Base-by-base conservation (phyloP, 1,140 invertebrate species). In the Apis dorsata region DNA sequence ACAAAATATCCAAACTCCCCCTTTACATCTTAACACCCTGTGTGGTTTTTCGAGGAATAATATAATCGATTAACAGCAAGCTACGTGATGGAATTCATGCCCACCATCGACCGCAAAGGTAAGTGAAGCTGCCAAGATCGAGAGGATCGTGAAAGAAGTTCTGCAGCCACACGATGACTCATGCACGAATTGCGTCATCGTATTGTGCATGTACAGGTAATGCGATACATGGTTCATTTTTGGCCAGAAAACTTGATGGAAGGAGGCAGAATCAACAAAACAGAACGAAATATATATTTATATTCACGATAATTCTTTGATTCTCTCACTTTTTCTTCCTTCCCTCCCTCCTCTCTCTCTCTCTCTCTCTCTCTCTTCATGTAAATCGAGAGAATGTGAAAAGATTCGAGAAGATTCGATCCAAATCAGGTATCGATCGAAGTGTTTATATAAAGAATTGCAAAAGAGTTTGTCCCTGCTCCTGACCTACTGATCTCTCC, bases 31-130 rank as follows among this genome's bases (percentile, higher is more conserved):
- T 34, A 81, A 84, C 53, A 51, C 79, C 21, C n/a, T 66, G 70
- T 79, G 66, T 85, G 53, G 15, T 66, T 79, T 83, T 81, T 65
- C 51, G 70, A 69, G n/a, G 21, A 85, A 21, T 88, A 85, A 88
- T 69, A 85, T 69, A 85, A 88, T 69, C 70, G 34, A 87, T 88
- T 88, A 88, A 88, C 84, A 88, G 86, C 86, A 88, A 24, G 63
- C 81, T 53, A 80, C 79, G 76, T 85, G 28, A 65, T 73, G 71
- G 21, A 63, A 69, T 66, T 85, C 34, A 19, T 53, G 24, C 34
- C 77, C 49, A 12, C 28, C 68, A 9, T 17, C 55, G n/a, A 81
- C 4, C 49, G 12, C 1, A 66, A 24, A 88, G 87, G 87, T 88
- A 88, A 88, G 87, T 88, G n/a, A 63, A 70, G 73, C 57, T 62